Base-by-base conservation (phyloP, 2,888 invertebrate genomes). In the Aromia moschata region DNA sequence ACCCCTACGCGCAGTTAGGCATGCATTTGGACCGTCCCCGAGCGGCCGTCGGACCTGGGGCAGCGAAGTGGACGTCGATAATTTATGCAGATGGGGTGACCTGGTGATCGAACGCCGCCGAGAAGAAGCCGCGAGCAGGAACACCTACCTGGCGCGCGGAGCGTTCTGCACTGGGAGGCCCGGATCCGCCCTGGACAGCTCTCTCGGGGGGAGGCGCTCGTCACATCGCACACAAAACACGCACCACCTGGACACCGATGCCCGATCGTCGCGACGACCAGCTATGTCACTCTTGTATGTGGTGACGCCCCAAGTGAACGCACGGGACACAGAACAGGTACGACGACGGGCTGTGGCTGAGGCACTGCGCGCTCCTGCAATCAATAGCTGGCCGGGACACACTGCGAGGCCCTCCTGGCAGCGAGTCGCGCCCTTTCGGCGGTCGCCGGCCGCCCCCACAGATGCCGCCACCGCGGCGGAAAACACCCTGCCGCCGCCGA, bases 321-420 rank as follows among this genome's bases (percentile, higher is more conserved):
- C 64, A 53, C 58, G 51, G 51, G 44, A 57, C 57, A 43, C 44
- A 44, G 41, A 65, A 65, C 65, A 63, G 68, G 68, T 64, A 65
- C 60, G 64, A 41, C 40, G 52, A 64, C 68, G 68, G 68, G 68
- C 68, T 68, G 68, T 68, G 68, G 68, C 68, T 68, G 65, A 57
- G 65, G 64, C 65, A 63, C 64, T 68, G 66, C 68, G 68, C 68
- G 64, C 68, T 66, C 51, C 68, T 56, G 62, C 68, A 68, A 68
- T 68, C 68, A 68, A 68, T 68, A 68, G 68, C 64, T 66, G 65
- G 66, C 68, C 68, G 68, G 68, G 68, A 58, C 64, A 66, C 62
- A 63, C 63, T 65, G 63, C 54, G 58, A 60, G 52, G 58, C 56
- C 57, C 57, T 51, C 57, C 57, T 51, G 59, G 56, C 58, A 46